Percentiles rank a stretch among this genome's conserved stretches.
phyloP scores from a whole-genome alignment of 2,888 invertebrate species.

The Stratiomys singularior region DNA sequence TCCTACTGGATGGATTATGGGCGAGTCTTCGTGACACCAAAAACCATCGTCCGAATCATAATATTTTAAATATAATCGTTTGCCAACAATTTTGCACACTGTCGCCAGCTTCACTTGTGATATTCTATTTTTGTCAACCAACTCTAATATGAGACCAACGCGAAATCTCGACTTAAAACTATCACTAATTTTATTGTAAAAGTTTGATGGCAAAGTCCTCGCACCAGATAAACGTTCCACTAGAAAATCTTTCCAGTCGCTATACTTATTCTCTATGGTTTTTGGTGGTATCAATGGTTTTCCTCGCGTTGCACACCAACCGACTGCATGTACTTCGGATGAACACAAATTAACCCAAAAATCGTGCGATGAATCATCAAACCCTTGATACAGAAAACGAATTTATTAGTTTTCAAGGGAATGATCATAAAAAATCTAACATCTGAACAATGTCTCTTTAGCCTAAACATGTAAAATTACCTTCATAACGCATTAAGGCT shows the following conservation, averaged over 20 bases:
- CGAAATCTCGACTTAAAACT: slow-evolving; percentile 86
- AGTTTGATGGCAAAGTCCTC: slow-evolving; percentile 93
- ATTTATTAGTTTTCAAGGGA: slow-evolving; percentile 10
- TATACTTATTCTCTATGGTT: slow-evolving; percentile 91
- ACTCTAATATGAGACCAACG: slow-evolving; percentile 87
- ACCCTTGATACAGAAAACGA: slow-evolving; percentile 67
- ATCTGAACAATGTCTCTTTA: neutral
- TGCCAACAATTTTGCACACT: slow-evolving; percentile 90
- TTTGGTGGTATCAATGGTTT: slow-evolving; percentile 95
- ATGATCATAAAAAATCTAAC: no score
- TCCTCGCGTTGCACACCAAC: slow-evolving; percentile 96
- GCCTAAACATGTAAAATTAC: slow-evolving; percentile 50
- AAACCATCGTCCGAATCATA: slow-evolving; percentile 90
- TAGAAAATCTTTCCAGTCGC: slow-evolving; percentile 96
- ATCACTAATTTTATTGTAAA: slow-evolving; percentile 87
- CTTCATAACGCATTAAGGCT: slow-evolving; percentile 87
- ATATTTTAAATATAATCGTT: slow-evolving; percentile 90
- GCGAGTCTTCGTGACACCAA: slow-evolving; percentile 97
- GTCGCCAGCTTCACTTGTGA: slow-evolving; percentile 92
- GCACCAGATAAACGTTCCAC: slow-evolving; percentile 93
- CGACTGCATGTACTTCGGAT: slow-evolving; percentile 94
- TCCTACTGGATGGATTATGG: slow-evolving; percentile 94
- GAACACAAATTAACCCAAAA: slow-evolving; percentile 98
- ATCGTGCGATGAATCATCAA: slow-evolving; percentile 89
- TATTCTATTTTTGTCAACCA: slow-evolving; percentile 95